Evolutionary conservation across 2,888 invertebrate genomes (phyloP).

Genomic region (Thecophora atra): DNA sequence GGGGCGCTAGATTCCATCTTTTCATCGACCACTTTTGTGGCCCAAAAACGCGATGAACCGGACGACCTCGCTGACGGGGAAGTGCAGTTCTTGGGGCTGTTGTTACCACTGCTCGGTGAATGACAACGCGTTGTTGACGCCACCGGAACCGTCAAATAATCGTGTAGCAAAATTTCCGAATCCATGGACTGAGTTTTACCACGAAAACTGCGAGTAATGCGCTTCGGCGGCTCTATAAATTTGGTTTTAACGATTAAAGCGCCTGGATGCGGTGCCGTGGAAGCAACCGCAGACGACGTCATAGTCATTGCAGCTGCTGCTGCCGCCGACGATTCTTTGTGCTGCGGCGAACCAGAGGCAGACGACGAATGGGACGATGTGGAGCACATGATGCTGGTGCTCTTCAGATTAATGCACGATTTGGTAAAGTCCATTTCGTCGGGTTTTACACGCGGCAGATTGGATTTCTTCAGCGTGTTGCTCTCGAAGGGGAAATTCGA

Average conservation of each 20-base stretch:
- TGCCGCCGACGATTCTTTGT: slow-evolving; percentile 37
- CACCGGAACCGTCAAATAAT: slow-evolving; percentile 58
- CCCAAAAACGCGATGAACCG: slow-evolving; percentile 47
- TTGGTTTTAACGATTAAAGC: slow-evolving; percentile 67
- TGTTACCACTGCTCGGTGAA: slow-evolving; percentile 47
- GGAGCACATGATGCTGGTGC: slow-evolving; percentile 39
- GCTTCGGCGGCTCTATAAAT: slow-evolving; percentile 68
- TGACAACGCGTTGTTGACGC: slow-evolving; percentile 33
- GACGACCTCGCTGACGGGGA: slow-evolving; percentile 49
- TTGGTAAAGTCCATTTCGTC: slow-evolving; percentile 49
- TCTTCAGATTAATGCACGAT: slow-evolving; percentile 60
- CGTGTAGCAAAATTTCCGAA: slow-evolving; percentile 60
- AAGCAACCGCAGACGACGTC: slow-evolving; percentile 30
- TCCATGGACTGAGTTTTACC: slow-evolving; percentile 64
- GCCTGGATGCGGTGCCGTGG: slow-evolving; percentile 58
- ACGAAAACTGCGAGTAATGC: slow-evolving; percentile 66
- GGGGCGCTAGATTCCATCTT: background rate
- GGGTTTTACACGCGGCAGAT: slow-evolving; percentile 43
- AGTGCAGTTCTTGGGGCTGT: slow-evolving; percentile 48
- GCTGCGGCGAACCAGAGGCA: slow-evolving; percentile 49
- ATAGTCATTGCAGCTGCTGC: slow-evolving; percentile 1
- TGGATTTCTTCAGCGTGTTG: slow-evolving; percentile 53
- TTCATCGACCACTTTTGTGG: slow-evolving; percentile 53
- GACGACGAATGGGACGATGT: slow-evolving; percentile 42
- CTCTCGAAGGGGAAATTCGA: slow-evolving; percentile 63